Base-by-base conservation (phyloP, 2,113 vertebrate genomes). In the Pandion haliaetus region DNA sequence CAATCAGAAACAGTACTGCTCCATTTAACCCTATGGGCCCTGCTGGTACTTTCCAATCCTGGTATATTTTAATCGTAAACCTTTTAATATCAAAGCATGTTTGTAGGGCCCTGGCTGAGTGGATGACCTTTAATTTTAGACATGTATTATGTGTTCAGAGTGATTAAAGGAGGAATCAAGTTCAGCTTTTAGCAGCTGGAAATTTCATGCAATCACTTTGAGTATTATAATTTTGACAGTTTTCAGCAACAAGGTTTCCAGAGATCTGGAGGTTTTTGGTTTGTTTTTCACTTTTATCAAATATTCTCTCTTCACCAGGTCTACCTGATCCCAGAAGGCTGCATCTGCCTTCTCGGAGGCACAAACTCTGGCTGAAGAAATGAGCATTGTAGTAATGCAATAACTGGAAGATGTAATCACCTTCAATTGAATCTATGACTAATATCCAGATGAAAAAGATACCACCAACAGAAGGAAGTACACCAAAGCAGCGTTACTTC, bases 181-280 rank as follows among this genome's bases (percentile, higher is more conserved):
- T 88, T 94, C 87, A 32, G 58, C 78, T 92, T 96, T n/a, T 88
- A 95, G 88, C 90, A 93, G 70, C 93, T 94, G 82, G 84, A 96
- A 96, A 85, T 72, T 87, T 72, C 47, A 54, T 34, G 69, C 66
- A 93, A 94, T 94, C 87, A 93, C 32, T 85, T 72, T 44, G 76
- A 95, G 71, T 94, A 95, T 92, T 88, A 36, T 31, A 71, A 74
- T 71, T 84, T 84, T 59, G 58, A 76, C 79, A 70, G 16, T 82
- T 93, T 93, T 72, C 52, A 87, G 65, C 31, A 78, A 18, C 24
- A 72, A 4, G 13, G 5, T 63, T 87, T 67, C 57, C 63, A 66
- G 38, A 71, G 26, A 52, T 52, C 13, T 42, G 17, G 32, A 91
- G n/a, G 3, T 10, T 66, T 95, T 52, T 61, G 16, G 7, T 70